Evolutionary conservation across 2,797 vertebrate genomes (phyloP), one percentile per base, ranked within the genome.

Genomic region (Intellagama lesueurii): DNA sequence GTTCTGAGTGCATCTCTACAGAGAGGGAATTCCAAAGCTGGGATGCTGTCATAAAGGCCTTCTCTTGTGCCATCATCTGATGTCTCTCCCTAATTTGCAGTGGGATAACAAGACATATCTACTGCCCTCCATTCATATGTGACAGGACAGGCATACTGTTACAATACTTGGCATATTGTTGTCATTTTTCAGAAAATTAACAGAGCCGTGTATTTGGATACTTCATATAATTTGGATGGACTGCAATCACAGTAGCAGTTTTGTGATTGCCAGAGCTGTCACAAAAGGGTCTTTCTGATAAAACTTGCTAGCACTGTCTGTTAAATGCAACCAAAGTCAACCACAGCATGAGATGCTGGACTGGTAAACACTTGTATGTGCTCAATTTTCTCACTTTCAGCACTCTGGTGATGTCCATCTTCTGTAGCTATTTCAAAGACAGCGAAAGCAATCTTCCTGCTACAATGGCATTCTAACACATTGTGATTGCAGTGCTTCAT

Each of bases 341-440:
- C 12, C 30, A 77, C 52, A 88, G 32, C 44, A 52, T 49, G n/a
- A 88, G 44, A 68, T 81, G 0, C 81, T 91, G 75, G 88, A 24
- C 75, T 86, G 83, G 77, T 92, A 89, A 60, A 64, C 47, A 64
- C 72, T n/a, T 22, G 24, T 0, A 0, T 8, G 78, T 84, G 87
- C 86, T 91, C 69, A 64, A 47, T 32, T 26, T 64, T 86, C 77
- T 73, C 87, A 66, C 72, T 75, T 88, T 83, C 60, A 47, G 64
- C 44, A 56, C 11, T 75, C 76, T 77, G 7, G 28, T 26, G 83
- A 56, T 44, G 79, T 22, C 60, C 22, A 90, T 83, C 69, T 6
- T 66, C 70, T 69, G 75, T 60, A 85, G 72, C 78, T 56, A 85
- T 64, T 81, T 92, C 89, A 75, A 83, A 94, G 1, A 70, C 84